Evolutionary conservation across 2,797 vertebrate genomes (phyloP), one percentile per base, ranked within the genome.

Genomic region (Hoplostethus mediterraneus): DNA sequence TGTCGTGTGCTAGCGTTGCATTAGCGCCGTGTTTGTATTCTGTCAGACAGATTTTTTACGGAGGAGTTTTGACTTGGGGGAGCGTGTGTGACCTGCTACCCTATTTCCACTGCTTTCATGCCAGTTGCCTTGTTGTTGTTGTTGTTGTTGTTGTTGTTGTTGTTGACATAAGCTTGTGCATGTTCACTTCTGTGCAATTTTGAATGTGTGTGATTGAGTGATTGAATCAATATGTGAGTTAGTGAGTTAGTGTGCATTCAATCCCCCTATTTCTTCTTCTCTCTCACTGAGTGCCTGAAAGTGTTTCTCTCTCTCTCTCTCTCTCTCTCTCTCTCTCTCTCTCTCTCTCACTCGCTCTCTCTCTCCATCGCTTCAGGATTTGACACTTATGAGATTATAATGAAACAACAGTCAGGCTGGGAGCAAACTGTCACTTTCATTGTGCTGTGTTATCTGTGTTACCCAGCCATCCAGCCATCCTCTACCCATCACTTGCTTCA

Each of bases 351-450:
- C 48, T 38, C 60, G 57, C 59, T 12, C 33, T 30, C 45, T 17
- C 12, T 13, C 38, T 63, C 59, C 14, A 4, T 67, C 12, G 63
- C 87, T 87, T 47, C 73, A 77, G 80, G 75, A 82, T 83, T 62
- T 84, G 87, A 92, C 85, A 90, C 87, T 92, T 87, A 91, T 92
- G 89, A 91, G 89, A 86, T 90, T 90, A 86, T 90, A 90, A 90
- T 92, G 84, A 91, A 93, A 88, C 82, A 89, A 89, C 86, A 89
- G 89, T 89, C 82, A 75, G 56, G 73, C 84, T 83, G 63, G 44
- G 71, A 90, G 89, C 86, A 80, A 82, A 78, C 89, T 92, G 87
- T 91, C 89, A 88, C 73, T 86, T 90, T 61, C 85, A 83, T 89
- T 88, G 87, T 90, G 65, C 66, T 63, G 73, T 85, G 77, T 86